Percentiles rank a stretch among this genome's conserved stretches.
phyloP scores from a whole-genome alignment of 1,140 invertebrate genomes.

The Drosophila sproati region DNA sequence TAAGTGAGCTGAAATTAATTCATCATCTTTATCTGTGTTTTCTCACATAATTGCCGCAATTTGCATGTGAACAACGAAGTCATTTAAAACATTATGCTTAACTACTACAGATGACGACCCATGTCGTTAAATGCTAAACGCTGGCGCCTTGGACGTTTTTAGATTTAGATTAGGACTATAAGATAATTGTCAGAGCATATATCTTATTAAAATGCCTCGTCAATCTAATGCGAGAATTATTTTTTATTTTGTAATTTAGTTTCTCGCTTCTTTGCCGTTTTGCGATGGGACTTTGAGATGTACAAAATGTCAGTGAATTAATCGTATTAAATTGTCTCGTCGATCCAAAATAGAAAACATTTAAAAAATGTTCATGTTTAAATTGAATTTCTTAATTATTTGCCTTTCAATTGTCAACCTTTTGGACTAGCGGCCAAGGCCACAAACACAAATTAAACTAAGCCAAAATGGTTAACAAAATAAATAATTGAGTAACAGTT shows the following conservation, averaged over 20 bases:
- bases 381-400: no score
- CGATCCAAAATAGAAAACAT: no score
- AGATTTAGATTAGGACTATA: constrained; percentile 13
- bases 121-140: constrained; percentile 37
- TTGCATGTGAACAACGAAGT: constrained; percentile 67
- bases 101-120: constrained; percentile 2
- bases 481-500: constrained; percentile 7
- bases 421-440: constrained; percentile 23
- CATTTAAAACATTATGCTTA: constrained; percentile 41
- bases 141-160: constrained; percentile 47
- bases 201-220: constrained; percentile 33
- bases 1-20: constrained; percentile 72
- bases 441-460: neutral
- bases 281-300: no score
- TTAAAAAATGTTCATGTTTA: no score
- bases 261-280: no score
- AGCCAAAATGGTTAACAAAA: neutral
- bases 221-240: neutral
- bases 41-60: constrained; percentile 79
- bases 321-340: no score
- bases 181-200: constrained; percentile 18
- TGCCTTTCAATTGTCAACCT: constrained; percentile 11
- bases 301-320: no score
- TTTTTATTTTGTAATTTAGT: no score
- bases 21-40: constrained; percentile 75